Evolutionary conservation across 2,797 vertebrate genomes (phyloP), one percentile per base, ranked within the genome.

Genomic region (Cossypha caffra): DNA sequence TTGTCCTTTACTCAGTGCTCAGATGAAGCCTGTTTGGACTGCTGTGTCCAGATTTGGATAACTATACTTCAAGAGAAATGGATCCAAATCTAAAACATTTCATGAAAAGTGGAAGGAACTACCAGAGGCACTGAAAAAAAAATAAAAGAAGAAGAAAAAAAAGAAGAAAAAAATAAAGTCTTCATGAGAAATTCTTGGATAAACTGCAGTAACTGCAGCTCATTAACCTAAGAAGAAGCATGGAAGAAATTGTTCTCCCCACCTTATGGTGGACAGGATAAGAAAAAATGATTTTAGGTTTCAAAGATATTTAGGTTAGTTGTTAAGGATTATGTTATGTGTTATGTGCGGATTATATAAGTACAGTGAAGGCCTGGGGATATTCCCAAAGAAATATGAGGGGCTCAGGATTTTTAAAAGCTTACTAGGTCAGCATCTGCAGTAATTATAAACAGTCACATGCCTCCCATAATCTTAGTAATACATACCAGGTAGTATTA

Each of bases 261-360:
- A 0, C 2, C 4, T 78, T 37, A 48, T 17, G 5, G 37, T 31
- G 7, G 11, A 47, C 25, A n/a, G 7, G 18, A 45, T 29, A 68
- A 54, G 21, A 90, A 80, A 73, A 8, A 75, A 68, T 5, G 0
- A 35, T 73, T 76, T 83, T 47, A 66, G 42, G 29, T 83, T 76
- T 73, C 26, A 61, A 48, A 59, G 25, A 33, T 3, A 21, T 45
- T 72, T 58, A 54, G 2, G 24, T 64, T 45, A 52, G 3, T 7
- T 45, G 16, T 58, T 87, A 38, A 68, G 18, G 13, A 31, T 33
- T 43, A 43, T 5, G 9, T 51, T 71, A 17, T 4, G 3, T 42
- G 11, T 50, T 59, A 52, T 0, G 0, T 54, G 10, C 17, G 68
- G 47, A 77, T 16, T 19, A 28, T 5, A 0, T 17, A 71, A 67